Evolutionary conservation across 53 echinoderm and acorn worm genomes (phyloP).

Genomic region (Glandiceps talaboti): DNA sequence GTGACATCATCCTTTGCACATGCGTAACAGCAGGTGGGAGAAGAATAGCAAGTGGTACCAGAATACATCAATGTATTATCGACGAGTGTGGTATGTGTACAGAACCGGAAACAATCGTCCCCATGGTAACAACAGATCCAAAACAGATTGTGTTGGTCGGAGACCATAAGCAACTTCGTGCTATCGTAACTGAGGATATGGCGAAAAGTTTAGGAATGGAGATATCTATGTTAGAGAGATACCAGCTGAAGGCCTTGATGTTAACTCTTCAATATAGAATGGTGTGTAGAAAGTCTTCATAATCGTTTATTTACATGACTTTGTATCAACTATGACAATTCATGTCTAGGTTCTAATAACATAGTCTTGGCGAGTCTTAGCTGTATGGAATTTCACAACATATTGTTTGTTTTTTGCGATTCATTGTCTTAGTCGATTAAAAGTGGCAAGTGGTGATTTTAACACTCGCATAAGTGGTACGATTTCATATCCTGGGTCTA

Average conservation of each 20-base stretch:
- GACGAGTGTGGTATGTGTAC: constrained; percentile 63
- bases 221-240: constrained; percentile 37
- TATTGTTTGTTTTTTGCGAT: no score
- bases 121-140: constrained; percentile 31
- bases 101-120: constrained; percentile 52
- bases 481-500: no score
- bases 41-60: constrained; percentile 5
- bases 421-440: no score
- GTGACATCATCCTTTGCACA: constrained; percentile 51
- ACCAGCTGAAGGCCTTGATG: constrained; percentile 31
- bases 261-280: constrained; percentile 59
- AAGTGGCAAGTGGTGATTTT: no score
- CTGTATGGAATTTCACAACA: no score
- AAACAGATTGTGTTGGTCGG: constrained; percentile 43
- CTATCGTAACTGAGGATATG: constrained; percentile 43
- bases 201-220: constrained; percentile 43
- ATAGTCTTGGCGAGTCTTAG: no score
- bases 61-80: constrained; percentile 36
- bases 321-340: no score
- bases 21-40: constrained; percentile 39
- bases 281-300: no score
- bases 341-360: no score
- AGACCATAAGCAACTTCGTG: constrained; percentile 45
- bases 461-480: no score
- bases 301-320: no score